Base-by-base conservation (phyloP, 2,797 vertebrate species). In the Peromyscus melanophrys region DNA sequence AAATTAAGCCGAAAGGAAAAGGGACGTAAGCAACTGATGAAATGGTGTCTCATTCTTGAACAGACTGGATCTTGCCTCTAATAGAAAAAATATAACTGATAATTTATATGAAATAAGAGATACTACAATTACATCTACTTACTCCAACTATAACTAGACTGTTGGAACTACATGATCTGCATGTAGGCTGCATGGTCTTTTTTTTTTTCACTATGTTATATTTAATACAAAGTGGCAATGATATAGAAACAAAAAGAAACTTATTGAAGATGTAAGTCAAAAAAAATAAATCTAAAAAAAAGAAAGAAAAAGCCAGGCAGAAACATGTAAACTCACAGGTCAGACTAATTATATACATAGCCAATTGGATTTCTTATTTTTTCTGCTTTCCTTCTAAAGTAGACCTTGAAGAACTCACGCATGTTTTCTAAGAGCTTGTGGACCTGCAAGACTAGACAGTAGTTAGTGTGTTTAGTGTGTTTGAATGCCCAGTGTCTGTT, bases 401-500 rank as follows among this genome's bases (percentile, higher is more conserved):
- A 23, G 21, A 90, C 3, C 2, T 90, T 86, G 29, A 78, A 92
- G 90, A 23, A 67, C 90, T 86, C 31, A 91, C 6, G n/a, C 83
- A 92, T 84, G n/a, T 9, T 73, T 92, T 91, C 61, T 46, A 85
- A 73, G 31, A 6, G 21, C 29, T 29, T 27, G 31, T 4, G 13
- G 19, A 43, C 13, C 23, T 89, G 34, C 16, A 81, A 81, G 80
- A 40, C 65, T 52, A 83, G 34, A 7, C 13, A 80, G 37, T 76
- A 63, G 16, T 37, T 63, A 81, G 76, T 49, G 40, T 43, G 94
- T 96, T 83, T 77, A 65, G 5, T 46, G 37, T 84, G 19, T 67
- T 67, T 25, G 17, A 71, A 61, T 63, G 75, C 52, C 71, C 89
- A 52, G 95, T 90, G 59, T 93, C 84, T n/a, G 23, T 75, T 92